Evolutionary conservation across 2,113 vertebrate species (phyloP), one percentile per base, ranked within the genome.

Genomic region (Phaetusa simplex): DNA sequence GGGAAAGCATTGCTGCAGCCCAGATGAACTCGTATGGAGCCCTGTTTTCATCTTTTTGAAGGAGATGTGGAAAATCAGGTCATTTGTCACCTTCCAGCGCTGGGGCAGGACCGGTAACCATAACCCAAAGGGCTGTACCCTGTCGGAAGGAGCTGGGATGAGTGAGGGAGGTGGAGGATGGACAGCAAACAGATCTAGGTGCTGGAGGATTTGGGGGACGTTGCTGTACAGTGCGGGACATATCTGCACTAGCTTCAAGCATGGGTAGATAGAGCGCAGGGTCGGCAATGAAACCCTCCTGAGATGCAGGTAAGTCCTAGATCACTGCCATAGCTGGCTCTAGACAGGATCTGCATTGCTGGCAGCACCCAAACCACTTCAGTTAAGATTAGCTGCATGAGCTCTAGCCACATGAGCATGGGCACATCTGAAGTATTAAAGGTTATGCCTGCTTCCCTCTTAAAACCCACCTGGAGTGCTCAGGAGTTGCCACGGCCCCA

Each of bases 381-480:
- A 73, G 1, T 26, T 50, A 23, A 55, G 20, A 32, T 43, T 32
- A 66, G 29, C n/a, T 82, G 18, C 8, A 7, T 22, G 45, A 67
- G 8, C 38, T 59, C 27, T 4, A 62, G 34, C 8, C n/a, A 23
- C 0, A 0, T 67, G 52, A 92, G 58, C 49, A 45, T 0, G 14
- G 26, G n/a, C 12, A 20, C 7, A 8, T 4, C 17, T 40, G 14
- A 32, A 70, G 42, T 62, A 36, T 14, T 58, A 27, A 49, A 61
- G 14, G 11, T 26, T 65, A 56, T 7, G 6, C 10, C 19, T 26
- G 20, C 0, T 0, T 30, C 20, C 30, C 24, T 50, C 32, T 72
- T 80, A 71, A 93, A 95, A 21, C 10, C 15, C 73, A 78, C 9
- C 29, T 43, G n/a, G 17, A 70, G 34, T 11, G 21, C 23, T 43